Evolutionary conservation across 2,888 invertebrate genomes (phyloP), one percentile per base, ranked within the genome.

Genomic region (Agrochola macilenta): DNA sequence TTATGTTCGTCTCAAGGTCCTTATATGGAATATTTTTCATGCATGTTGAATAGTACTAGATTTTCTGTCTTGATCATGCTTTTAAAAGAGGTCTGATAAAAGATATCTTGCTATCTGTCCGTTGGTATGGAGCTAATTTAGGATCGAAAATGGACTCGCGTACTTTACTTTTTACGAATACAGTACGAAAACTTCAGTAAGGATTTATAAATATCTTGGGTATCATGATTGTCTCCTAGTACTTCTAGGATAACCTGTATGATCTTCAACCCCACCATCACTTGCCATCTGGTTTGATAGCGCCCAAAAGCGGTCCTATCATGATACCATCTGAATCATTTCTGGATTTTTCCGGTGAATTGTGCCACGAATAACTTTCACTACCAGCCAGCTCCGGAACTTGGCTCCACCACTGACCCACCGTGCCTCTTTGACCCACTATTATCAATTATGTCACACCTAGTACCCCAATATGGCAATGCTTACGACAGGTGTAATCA

Each of bases 1-100:
- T 64, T 49, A 68, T 46, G 66, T 60, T 46, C 46, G 12, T 70
- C 77, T 87, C 86, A 82, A 88, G 86, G 86, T 74, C 86, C 76
- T 74, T 76, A 54, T 71, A 73, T 69, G 39, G 82, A 64, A 72
- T 84, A 68, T 75, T 66, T 65, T 46, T 57, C 57, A 54, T 35
- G 30, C 54, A 72, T 30, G 35, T 74, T 58, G 52, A n/a, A 23
- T 61, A n/a, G 2, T 57, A 5, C 76, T 14, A 57, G 17, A 61
- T 82, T 54, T 61, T 64, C 39, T 61, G 2, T 35, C 8, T 30
- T 30, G 20, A 54, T 68, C 8, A 9, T 63, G 64, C 11, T 35
- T 35, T 63, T 63, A 11, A n/a, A 63, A 63, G 11, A 23, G 20
- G 8, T 52, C 30, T 12, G 30, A 30, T 66, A 30, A 46, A 26